Conservation (phyloP, 2,888 invertebrate genomes). For the Mesochorus sp. region DNA sequence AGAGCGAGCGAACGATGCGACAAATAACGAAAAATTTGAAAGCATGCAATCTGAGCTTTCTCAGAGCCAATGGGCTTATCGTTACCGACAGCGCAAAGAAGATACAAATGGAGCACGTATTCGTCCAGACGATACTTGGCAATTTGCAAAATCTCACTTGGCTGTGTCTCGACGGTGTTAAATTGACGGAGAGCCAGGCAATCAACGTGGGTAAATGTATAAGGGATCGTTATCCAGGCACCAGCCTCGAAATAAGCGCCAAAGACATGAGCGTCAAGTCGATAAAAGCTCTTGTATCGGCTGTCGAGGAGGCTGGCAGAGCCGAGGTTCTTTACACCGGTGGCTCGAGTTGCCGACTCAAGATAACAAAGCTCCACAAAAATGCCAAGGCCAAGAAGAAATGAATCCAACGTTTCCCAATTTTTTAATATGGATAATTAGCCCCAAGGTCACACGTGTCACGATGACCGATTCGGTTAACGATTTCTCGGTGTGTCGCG, state of each 20-base stretch:
- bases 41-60: constrained; percentile 79
- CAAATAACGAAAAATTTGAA: constrained; percentile 78
- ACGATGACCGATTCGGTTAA: background rate
- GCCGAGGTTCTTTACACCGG: constrained; percentile 79
- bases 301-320: constrained; percentile 78
- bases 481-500: background rate
- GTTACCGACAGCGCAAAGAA: constrained; percentile 79
- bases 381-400: constrained; percentile 71
- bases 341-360: constrained; percentile 76
- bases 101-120: constrained; percentile 79
- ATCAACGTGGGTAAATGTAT: constrained; percentile 79
- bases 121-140: constrained; percentile 77
- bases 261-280: constrained; percentile 79
- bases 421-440: constrained; percentile 7
- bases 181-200: constrained; percentile 77
- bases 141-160: constrained; percentile 79
- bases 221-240: constrained; percentile 79
- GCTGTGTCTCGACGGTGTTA: constrained; percentile 79
- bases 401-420: constrained; percentile 27
- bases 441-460: too few relatives aligned
- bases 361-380: constrained; percentile 75
- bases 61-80: constrained; percentile 78
- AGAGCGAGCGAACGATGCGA: constrained; percentile 79
- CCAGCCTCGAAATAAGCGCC: constrained; percentile 78
- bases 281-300: constrained; percentile 78